phyloP scores from a whole-genome alignment of 2,888 invertebrate species.

The Lypha dubia region DNA sequence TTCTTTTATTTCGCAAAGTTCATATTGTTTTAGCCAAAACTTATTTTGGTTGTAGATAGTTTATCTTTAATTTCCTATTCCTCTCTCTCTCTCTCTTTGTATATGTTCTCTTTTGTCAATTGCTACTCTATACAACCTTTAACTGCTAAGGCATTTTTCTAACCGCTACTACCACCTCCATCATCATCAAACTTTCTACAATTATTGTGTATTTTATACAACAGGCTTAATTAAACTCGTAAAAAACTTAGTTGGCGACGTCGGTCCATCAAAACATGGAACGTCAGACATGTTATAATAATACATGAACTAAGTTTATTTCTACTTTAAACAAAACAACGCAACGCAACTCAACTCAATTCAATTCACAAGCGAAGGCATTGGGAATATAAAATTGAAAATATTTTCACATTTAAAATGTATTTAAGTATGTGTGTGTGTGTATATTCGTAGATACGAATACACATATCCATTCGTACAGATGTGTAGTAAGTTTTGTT shows the following conservation, averaged over 20 bases:
- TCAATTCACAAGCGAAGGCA: slow-evolving; percentile 43
- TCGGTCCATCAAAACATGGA: slow-evolving; percentile 68
- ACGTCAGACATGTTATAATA: slow-evolving; percentile 65
- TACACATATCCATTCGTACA: background rate
- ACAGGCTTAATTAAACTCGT: slow-evolving; percentile 31
- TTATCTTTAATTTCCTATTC: too few species aligned
- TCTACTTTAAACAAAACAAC: slow-evolving; percentile 59
- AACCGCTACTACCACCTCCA: slow-evolving; percentile 9
- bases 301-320: slow-evolving; percentile 65
- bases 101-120: too few species aligned
- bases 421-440: too few species aligned
- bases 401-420: slow-evolving; percentile 49
- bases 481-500: slow-evolving; percentile 34
- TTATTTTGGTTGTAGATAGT: too few species aligned
- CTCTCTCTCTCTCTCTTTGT: too few species aligned
- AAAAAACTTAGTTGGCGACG: slow-evolving; percentile 74
- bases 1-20: too few species aligned
- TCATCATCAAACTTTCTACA: slow-evolving; percentile 17
- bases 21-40: too few species aligned
- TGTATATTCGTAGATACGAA: background rate
- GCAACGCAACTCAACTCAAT: slow-evolving; percentile 25
- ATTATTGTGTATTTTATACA: slow-evolving; percentile 14
- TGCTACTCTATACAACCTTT: too few species aligned
- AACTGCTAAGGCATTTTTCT: background rate
- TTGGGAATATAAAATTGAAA: slow-evolving; percentile 58